A percentile compares a stretch with the other conserved stretches of the same genome.
phyloP scores from a whole-genome alignment of 2,113 vertebrate genomes.

The Anthoscopus minutus region DNA sequence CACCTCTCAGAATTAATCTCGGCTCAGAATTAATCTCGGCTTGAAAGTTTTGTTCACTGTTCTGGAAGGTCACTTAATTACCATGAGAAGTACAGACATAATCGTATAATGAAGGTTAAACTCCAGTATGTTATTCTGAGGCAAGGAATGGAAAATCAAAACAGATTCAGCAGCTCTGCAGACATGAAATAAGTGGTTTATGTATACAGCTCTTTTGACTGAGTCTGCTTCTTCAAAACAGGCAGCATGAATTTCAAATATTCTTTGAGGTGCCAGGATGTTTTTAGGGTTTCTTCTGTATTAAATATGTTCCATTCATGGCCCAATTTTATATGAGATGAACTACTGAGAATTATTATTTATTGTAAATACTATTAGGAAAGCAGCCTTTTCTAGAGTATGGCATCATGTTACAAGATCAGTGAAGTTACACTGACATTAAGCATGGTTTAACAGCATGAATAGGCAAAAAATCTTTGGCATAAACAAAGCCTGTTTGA shows the following conservation, averaged over 20 bases:
- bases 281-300: rapidly evolving
- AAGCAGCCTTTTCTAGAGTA: neutral
- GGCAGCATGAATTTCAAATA: neutral
- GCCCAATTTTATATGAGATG: neutral
- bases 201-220: neutral
- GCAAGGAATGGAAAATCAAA: neutral
- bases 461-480: neutral
- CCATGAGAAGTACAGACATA: conserved; percentile 24
- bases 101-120: conserved; percentile 45
- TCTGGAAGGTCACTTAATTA: conserved; percentile 55
- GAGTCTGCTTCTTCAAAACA: neutral
- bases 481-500: neutral
- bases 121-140: neutral
- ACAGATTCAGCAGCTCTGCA: neutral
- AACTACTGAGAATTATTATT: neutral
- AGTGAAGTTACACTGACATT: neutral
- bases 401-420: neutral
- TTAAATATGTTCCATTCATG: neutral
- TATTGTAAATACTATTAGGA: neutral
- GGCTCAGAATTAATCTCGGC: conserved; percentile 44
- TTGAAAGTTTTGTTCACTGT: conserved; percentile 45
- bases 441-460: neutral
- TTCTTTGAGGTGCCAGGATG: neutral
- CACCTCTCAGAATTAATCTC: conserved; percentile 49
- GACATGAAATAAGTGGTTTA: neutral